Conservation (phyloP, 2,113 vertebrate genomes). For the Dolichallabes microphthalmus region DNA sequence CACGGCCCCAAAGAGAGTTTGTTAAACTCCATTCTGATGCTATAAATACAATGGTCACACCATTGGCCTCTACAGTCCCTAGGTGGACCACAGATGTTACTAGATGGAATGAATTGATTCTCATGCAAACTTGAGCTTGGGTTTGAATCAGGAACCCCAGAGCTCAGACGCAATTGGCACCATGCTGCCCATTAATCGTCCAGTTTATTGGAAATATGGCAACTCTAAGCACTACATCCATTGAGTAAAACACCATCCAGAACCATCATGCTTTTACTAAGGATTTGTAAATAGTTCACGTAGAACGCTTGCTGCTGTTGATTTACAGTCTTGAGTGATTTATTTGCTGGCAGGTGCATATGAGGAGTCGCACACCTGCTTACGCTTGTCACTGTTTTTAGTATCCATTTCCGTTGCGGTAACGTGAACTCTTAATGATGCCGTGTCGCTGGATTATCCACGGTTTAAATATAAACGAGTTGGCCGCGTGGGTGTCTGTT, state of each 20-base stretch:
- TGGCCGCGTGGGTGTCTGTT: neutral
- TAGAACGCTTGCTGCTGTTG: neutral
- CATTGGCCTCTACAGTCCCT: too few species aligned
- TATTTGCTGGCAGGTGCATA: neutral
- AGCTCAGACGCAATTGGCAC: neutral
- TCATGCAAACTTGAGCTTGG: neutral
- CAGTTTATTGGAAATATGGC: too few species aligned
- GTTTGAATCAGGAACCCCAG: neutral
- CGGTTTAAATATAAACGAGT: neutral
- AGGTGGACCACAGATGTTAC: too few species aligned
- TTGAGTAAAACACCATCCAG: neutral
- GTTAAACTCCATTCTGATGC: neutral
- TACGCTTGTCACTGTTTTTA: neutral
- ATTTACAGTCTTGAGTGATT: neutral
- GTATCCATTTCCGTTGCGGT: neutral
- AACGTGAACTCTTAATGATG: neutral
- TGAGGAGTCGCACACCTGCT: slow-evolving; percentile 1
- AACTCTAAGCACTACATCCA: neutral
- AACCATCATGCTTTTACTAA: neutral
- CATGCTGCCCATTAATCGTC: neutral
- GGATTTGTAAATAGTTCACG: neutral
- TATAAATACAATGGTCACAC: neutral
- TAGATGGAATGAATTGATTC: too few species aligned
- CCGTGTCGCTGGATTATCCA: neutral
- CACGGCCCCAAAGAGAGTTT: neutral